Base-by-base conservation (phyloP, 1,140 invertebrate species). In the Calephelis virginiensis region DNA sequence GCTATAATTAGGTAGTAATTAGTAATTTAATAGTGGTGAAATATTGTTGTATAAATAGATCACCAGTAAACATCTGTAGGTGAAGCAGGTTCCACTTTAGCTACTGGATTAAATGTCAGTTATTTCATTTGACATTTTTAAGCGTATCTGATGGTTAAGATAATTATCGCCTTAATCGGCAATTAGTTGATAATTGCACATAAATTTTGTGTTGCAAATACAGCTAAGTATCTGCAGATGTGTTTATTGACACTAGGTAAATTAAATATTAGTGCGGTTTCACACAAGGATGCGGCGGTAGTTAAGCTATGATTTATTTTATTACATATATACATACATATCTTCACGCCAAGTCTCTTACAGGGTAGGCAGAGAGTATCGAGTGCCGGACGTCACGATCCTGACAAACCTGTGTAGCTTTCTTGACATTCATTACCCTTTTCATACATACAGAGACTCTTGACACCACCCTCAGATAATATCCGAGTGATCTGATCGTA, bases 181-280 rank as follows among this genome's bases (percentile, higher is more conserved):
- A 59, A 59, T 59, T 59, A 59, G 53, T 59, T 59, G 53, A 59
- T 59, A 59, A 59, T 59, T 59, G 53, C 53, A n/a, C 28, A 59
- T 59, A 38, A 59, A 59, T 59, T 59, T 56, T 59, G 37, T 3
- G n/a, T 7, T 38, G 53, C 10, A 59, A 59, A 59, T 59, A 59
- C 37, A 37, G 37, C 53, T 12, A n/a, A 38, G 53, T 59, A 59
- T 17, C 6, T 10, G 53, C 53, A 37, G 53, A 59, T 56, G 53
- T 56, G 53, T 56, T 56, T 56, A 56, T 56, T 56, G 53, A 56
- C 53, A 56, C 10, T 6, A 11, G 9, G 50, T 28, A 56, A 28
- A 8, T 56, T 11, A 56, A 10, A 56, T 28, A 17, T 56, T 12
- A 56, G 53, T 17, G 17, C 40, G 5, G 40, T 6, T 43, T 56